Evolutionary conservation across 2,888 invertebrate genomes (phyloP).

Genomic region (Vannuccia rotundouncinata): DNA sequence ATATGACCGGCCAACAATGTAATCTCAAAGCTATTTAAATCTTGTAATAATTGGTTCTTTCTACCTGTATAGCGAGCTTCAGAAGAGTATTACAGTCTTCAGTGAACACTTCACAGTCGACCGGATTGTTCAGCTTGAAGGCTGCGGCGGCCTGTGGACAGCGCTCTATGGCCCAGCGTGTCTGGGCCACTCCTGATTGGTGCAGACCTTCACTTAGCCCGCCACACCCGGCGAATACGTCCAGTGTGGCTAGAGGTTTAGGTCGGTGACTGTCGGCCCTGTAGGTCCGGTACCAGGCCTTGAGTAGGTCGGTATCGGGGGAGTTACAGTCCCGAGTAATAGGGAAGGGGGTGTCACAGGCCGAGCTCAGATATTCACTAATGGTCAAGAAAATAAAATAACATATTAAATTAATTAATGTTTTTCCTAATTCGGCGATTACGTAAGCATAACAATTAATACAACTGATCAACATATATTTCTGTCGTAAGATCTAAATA

Average conservation of each 20-base stretch:
- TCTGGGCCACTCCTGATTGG: constrained; percentile 65
- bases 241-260: constrained; percentile 65
- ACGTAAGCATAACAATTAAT: no score
- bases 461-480: no score
- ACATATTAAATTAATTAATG: no score
- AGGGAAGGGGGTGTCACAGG: background rate
- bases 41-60: no score
- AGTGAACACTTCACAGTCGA: constrained; percentile 66
- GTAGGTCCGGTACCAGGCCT: background rate
- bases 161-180: constrained; percentile 75
- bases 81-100: constrained; percentile 73
- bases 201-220: constrained; percentile 66
- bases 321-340: background rate
- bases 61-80: constrained; percentile 64
- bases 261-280: background rate
- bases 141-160: constrained; percentile 72
- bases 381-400: background rate
- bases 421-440: no score
- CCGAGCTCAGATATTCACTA: background rate
- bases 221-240: constrained; percentile 79
- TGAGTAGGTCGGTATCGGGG: background rate
- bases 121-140: constrained; percentile 68
- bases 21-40: no score
- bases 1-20: no score
- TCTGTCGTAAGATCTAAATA: no score